Conservation (phyloP, 2,797 vertebrate species). For the Masticophis lateralis region DNA sequence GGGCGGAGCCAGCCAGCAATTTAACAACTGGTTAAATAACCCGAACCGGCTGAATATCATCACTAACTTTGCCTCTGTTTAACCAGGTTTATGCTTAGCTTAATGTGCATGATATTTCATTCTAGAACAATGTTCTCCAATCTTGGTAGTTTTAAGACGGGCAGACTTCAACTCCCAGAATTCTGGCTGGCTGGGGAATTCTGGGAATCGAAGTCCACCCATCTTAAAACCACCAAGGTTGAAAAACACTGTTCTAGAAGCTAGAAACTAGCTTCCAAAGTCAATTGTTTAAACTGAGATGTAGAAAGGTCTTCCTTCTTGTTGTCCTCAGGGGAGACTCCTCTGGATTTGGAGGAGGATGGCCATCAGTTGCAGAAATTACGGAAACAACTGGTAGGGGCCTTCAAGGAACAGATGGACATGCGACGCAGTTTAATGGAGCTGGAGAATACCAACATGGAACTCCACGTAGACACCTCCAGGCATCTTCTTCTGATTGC, state of each 20-base stretch:
- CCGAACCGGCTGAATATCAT: no score
- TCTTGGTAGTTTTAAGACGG: background rate
- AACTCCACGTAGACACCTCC: constrained; percentile 59
- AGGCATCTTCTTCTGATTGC: constrained; percentile 62
- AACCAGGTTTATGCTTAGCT: background rate
- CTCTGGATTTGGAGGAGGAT: constrained; percentile 30
- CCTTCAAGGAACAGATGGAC: constrained; percentile 65
- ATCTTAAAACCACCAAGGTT: background rate
- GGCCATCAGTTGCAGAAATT: constrained; percentile 38
- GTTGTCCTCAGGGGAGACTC: background rate
- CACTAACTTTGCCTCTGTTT: background rate
- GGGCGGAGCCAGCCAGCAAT: no score
- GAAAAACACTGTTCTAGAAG: background rate
- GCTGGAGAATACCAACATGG: constrained; percentile 61
- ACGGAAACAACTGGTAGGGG: constrained; percentile 43
- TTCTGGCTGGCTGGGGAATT: background rate
- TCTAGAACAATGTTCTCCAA: background rate
- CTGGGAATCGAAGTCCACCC: background rate
- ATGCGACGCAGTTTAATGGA: constrained; percentile 60
- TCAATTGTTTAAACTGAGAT: background rate
- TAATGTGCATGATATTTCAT: background rate
- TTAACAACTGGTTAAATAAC: no score
- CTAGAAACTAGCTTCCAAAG: background rate
- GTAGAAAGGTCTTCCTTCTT: background rate
- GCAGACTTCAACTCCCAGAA: background rate